Evolutionary conservation across 1,140 invertebrate species (phyloP).

Genomic region (Drosophila mauritiana): DNA sequence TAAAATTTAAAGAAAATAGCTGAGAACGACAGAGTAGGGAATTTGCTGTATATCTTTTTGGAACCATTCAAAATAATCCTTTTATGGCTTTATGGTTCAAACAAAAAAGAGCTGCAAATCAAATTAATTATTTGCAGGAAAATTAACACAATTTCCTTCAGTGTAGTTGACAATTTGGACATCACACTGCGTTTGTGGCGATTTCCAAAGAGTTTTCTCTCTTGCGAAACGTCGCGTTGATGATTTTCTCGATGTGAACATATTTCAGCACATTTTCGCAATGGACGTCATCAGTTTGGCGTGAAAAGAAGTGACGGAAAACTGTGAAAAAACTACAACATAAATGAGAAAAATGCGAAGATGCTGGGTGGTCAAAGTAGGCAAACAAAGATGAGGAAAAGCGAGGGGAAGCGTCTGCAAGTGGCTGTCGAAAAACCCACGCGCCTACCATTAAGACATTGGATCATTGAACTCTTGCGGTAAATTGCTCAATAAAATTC

Average conservation of each 20-base stretch:
- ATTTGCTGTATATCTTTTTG: not conserved
- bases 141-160: not conserved
- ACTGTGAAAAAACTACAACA: constrained; percentile 20
- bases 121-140: not conserved
- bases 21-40: not conserved
- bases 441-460: constrained; percentile 33
- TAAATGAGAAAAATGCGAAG: not conserved
- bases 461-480: constrained; percentile 53
- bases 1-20: constrained; percentile 38
- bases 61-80: not conserved
- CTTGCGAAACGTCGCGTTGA: constrained; percentile 31
- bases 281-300: constrained; percentile 49
- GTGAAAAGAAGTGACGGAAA: constrained; percentile 44
- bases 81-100: constrained; percentile 6
- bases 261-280: constrained; percentile 51
- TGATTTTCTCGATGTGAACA: constrained; percentile 39
- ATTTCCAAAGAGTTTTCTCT: constrained; percentile 24
- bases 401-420: constrained; percentile 28
- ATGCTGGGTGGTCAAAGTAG: constrained; percentile 56
- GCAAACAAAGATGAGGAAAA: constrained; percentile 12
- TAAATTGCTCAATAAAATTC: not conserved
- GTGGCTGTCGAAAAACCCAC: constrained; percentile 70
- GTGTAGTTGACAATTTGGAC: constrained; percentile 1
- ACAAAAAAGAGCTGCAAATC: constrained; percentile 12
- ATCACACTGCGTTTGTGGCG: not conserved